Evolutionary conservation across 92 coral and sea anemone species (phyloP), one percentile per base, ranked within the genome.

Genomic region (Palythoa caribaeorum): DNA sequence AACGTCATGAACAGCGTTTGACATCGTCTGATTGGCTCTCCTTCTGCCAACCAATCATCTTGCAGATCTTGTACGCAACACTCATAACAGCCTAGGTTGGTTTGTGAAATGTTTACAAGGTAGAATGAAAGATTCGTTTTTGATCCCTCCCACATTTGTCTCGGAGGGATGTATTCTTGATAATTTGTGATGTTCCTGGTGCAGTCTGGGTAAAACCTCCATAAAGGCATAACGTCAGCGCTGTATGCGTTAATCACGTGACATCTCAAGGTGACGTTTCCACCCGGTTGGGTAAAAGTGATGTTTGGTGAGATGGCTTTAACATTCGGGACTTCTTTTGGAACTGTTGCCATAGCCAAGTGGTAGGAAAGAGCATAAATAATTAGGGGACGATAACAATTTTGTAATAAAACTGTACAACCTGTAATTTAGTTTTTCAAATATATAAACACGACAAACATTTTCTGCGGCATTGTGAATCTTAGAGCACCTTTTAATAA

Each of bases 201-300:
- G 40, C 86, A 81, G 74, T 81, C 20, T 47, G 36, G 74, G 11
- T 65, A n/a, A 66, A 81, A 81, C 59, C 12, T 65, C 86, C 86
- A 81, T 13, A 20, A 17, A 12, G 76, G 76, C 39, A 81, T 17
- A 14, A 28, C 71, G 14, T 81, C 36, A 14, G n/a, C 6, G 3
- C 76, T 66, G n/a, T 9, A 16, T 5, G 76, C 86, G 14, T 66
- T 66, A 19, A 5, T 66, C 6, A 52, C 63, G 48, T 66, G 75
- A 19, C 86, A 81, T 66, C 44, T 65, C 19, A 81, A 53, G 13
- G 86, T 81, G 35, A 11, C 19, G 62, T 81, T 81, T 19, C 14
- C 35, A 66, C 86, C 86, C 60, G 9, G 73, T 16, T 39, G 55
- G 20, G 60, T 9, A 19, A 69, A 2, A 2, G 62, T 65, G 13